Base-by-base conservation (phyloP, 2,888 invertebrate species). In the Athalia rosae region DNA sequence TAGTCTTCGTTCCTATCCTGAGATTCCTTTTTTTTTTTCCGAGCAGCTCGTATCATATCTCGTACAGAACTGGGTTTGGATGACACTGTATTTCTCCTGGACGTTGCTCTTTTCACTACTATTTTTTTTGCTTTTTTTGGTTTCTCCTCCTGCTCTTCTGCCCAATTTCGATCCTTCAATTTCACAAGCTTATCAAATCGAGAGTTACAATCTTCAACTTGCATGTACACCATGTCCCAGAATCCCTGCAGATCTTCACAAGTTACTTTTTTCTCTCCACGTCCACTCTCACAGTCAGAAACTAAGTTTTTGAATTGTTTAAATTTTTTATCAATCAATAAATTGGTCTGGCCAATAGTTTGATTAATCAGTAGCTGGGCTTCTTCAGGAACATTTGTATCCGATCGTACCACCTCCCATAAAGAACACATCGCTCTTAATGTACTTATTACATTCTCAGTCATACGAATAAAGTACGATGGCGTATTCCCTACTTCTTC, bases 191-290 rank as follows among this genome's bases (percentile, higher is more conserved):
- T 84, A 1, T 82, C 77, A 58, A 89, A 89, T 4, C 89, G 81
- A 5, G 61, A 76, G 4, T 87, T 82, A 71, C 89, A 89, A 63
- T 90, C 80, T 28, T 80, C 83, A 11, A 91, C 92, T 91, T 96
- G 96, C 89, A 95, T 93, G 82, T 93, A 93, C 56, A 96, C 93
- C 94, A 96, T 95, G 84, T 97, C 97, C 97, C 97, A 97, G 91
- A 96, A 97, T 45, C 97, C 97, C 83, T 94, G 95, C 76, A 97
- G 91, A 90, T 97, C 97, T 5, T 93, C 92, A 78, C 92, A 92
- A 0, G 92, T 93, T 61, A 95, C 92, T 8, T 92, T 89, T 80
- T 92, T 91, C 47, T 90, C 86, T n/a, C 91, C 91, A 47, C 90
- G 87, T 79, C 87, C 90, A 84, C 78, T 88, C 83, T 87, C 91